These are phyloP conservation scores for Ecdyonurus torrentis DNA, from an alignment of 2,888 invertebrate genomes.

Conservation along the genomic window DNA sequence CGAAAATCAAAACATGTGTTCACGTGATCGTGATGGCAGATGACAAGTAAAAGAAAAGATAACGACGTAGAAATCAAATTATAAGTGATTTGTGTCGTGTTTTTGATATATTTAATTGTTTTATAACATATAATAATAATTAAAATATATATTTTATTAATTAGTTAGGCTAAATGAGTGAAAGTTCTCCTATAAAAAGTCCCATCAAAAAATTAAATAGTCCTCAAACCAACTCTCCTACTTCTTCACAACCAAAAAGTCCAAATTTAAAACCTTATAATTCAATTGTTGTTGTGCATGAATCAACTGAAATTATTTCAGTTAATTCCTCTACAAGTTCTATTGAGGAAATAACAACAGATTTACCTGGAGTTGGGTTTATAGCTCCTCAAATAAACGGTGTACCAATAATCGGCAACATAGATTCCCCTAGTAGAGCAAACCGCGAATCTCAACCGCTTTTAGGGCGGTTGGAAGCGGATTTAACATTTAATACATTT, in stretches of 20 bases:
- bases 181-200: background rate
- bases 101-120: background rate
- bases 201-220: background rate
- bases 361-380: background rate
- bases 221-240: background rate
- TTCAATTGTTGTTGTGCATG: background rate
- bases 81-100: background rate
- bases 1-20: background rate
- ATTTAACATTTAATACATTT: conserved; percentile 67
- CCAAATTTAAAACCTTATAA: background rate
- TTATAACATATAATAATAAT: background rate
- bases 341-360: background rate
- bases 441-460: conserved; percentile 91
- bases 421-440: conserved; percentile 64
- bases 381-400: conserved; percentile 19
- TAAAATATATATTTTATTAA: background rate
- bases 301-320: background rate
- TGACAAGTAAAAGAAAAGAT: background rate
- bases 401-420: conserved; percentile 40
- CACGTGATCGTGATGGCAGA: background rate
- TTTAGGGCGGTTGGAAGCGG: conserved; percentile 59
- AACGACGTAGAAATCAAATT: background rate
- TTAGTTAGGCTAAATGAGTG: background rate
- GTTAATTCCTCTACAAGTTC: background rate
- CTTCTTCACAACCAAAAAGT: background rate